These are phyloP conservation scores for Ptiloglossa arizonensis DNA, from an alignment of 1,140 invertebrate species.

Conservation along the genomic window DNA sequence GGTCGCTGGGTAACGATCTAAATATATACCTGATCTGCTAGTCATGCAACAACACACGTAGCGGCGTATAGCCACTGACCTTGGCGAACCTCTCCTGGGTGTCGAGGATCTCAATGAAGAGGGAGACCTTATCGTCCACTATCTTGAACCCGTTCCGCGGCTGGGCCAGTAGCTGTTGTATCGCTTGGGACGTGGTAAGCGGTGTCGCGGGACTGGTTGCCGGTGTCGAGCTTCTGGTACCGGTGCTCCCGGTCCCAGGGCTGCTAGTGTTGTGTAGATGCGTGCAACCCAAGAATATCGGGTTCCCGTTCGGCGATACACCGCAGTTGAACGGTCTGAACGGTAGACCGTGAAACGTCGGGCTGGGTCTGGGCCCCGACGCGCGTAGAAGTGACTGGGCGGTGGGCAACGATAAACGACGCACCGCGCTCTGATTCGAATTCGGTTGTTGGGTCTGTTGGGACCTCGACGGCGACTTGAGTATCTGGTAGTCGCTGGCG, in stretches of 20 bases:
- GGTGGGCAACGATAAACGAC: constrained; percentile 78
- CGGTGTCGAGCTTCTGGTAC: constrained; percentile 76
- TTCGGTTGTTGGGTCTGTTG: constrained; percentile 66
- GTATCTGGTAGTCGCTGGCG: constrained; percentile 85
- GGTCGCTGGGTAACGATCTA: constrained; percentile 13
- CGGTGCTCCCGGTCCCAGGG: constrained; percentile 63
- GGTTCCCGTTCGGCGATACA: constrained; percentile 79
- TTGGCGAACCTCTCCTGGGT: constrained; percentile 90
- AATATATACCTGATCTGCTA: constrained; percentile 24
- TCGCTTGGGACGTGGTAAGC: constrained; percentile 83
- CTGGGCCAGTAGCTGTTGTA: constrained; percentile 86
- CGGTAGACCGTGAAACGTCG: constrained; percentile 85
- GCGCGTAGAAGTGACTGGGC: constrained; percentile 75
- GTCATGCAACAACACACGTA: background rate
- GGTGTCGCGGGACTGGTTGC: constrained; percentile 83
- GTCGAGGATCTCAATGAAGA: constrained; percentile 91
- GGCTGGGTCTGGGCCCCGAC: constrained; percentile 82
- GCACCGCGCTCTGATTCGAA: constrained; percentile 64
- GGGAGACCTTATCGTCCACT: constrained; percentile 88
- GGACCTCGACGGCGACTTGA: constrained; percentile 77
- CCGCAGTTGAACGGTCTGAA: constrained; percentile 81
- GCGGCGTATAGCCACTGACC: constrained; percentile 81
- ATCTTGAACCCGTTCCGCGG: constrained; percentile 88
- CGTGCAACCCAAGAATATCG: constrained; percentile 81
- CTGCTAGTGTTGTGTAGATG: constrained; percentile 75